Evolutionary conservation across 2,113 vertebrate genomes (phyloP).

Genomic region (Okapia johnstoni): DNA sequence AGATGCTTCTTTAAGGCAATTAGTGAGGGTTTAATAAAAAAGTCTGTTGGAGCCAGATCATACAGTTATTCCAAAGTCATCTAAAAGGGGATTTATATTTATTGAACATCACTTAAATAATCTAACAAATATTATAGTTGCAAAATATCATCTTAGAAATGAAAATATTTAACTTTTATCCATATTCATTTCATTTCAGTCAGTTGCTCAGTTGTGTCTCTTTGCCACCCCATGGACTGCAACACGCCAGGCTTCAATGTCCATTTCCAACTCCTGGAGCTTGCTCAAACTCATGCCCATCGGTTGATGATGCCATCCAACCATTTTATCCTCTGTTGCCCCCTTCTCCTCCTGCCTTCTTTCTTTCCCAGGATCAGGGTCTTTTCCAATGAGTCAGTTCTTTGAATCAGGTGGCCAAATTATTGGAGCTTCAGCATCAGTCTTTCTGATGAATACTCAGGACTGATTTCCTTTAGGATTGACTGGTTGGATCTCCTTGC

Average conservation of each 20-base stretch:
- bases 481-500: neutral
- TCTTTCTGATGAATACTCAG: neutral
- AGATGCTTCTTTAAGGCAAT: neutral
- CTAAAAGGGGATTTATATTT: neutral
- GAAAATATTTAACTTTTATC: neutral
- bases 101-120: neutral
- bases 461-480: neutral
- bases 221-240: neutral
- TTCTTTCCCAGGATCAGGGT: neutral
- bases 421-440: neutral
- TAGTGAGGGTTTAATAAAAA: neutral
- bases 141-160: neutral
- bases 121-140: neutral
- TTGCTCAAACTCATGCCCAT: neutral
- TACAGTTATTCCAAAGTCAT: neutral
- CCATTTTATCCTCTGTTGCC: neutral
- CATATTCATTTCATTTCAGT: neutral
- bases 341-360: neutral
- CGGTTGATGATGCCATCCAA: neutral
- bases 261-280: neutral
- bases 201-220: neutral
- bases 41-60: neutral
- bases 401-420: neutral
- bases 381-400: neutral
- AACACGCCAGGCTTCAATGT: neutral